A percentile compares a stretch with the other conserved stretches of the same genome.
Conservation (phyloP, 2,888 invertebrate species). For the Perizoma flavofasciatum region DNA sequence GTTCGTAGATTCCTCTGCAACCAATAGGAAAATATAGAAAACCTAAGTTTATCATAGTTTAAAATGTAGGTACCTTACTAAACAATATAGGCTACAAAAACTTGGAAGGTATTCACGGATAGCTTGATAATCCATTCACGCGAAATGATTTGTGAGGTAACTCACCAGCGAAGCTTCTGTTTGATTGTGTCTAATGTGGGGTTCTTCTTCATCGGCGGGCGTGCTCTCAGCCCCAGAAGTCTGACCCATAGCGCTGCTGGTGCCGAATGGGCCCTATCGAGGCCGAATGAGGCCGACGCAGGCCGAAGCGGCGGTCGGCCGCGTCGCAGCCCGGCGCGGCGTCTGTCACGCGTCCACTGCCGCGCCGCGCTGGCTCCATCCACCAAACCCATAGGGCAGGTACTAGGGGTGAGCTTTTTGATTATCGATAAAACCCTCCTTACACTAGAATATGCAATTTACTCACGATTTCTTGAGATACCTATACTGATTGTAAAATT, state of each 20-base stretch:
- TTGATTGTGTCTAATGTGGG: slow-evolving; percentile 78
- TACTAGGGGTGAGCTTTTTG: slow-evolving; percentile 50
- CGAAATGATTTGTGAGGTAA: slow-evolving; percentile 31
- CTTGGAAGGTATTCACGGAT: slow-evolving; percentile 4
- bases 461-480: neutral
- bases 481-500: too few relatives aligned
- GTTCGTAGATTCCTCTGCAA: too few relatives aligned
- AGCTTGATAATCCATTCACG: slow-evolving; percentile 1
- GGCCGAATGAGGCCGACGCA: slow-evolving; percentile 40
- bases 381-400: slow-evolving; percentile 47
- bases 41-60: too few relatives aligned
- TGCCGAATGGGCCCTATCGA: slow-evolving; percentile 26
- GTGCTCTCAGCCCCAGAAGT: slow-evolving; percentile 80
- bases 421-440: slow-evolving; percentile 25
- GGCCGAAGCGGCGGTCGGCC: slow-evolving; percentile 71
- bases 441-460: neutral
- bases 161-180: slow-evolving; percentile 82
- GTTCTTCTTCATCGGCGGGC: slow-evolving; percentile 80
- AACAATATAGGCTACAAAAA: too few relatives aligned
- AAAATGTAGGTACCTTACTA: too few relatives aligned
- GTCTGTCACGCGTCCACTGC: slow-evolving; percentile 75
- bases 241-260: slow-evolving; percentile 74
- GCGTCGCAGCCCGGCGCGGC: slow-evolving; percentile 76
- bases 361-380: slow-evolving; percentile 42
- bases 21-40: too few relatives aligned